Percentiles rank a stretch among this genome's conserved stretches.
Conservation (phyloP, 1,140 invertebrate species). For the Plectrocnemia conspersa region DNA sequence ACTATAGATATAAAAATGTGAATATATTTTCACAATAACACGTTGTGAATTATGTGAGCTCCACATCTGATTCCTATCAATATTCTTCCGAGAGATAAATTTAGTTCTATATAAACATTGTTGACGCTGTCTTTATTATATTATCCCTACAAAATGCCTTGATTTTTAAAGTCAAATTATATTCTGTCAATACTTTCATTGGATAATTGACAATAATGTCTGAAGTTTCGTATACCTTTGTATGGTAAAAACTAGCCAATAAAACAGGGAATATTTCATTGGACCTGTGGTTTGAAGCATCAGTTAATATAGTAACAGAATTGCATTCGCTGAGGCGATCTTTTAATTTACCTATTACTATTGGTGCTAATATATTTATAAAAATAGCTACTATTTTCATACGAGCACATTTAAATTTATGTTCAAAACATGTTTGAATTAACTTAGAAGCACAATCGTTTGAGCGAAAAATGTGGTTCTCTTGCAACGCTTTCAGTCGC, state of each 20-base stretch:
- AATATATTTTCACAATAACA: slow-evolving; percentile 13
- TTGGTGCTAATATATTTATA: slow-evolving; percentile 25
- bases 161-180: too few relatives aligned
- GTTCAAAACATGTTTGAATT: slow-evolving; percentile 34
- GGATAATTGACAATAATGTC: slow-evolving; percentile 1
- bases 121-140: too few relatives aligned
- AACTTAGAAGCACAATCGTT: slow-evolving; percentile 34
- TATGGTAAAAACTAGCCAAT: neutral
- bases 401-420: slow-evolving; percentile 33
- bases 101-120: too few relatives aligned
- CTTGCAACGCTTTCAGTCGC: slow-evolving; percentile 37
- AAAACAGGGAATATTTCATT: slow-evolving; percentile 5
- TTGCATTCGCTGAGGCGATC: slow-evolving; percentile 9
- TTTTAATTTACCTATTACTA: slow-evolving; percentile 13
- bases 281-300: slow-evolving; percentile 10
- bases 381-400: slow-evolving; percentile 38
- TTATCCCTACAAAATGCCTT: too few relatives aligned
- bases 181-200: too few relatives aligned
- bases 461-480: slow-evolving; percentile 38
- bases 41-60: neutral
- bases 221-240: slow-evolving; percentile 1
- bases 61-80: neutral
- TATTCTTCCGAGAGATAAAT: too few relatives aligned
- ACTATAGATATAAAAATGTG: slow-evolving; percentile 39
- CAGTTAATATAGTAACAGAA: slow-evolving; percentile 9